Evolutionary conservation across 2,113 vertebrate species (phyloP).

Genomic region (Peromyscus leucopus): DNA sequence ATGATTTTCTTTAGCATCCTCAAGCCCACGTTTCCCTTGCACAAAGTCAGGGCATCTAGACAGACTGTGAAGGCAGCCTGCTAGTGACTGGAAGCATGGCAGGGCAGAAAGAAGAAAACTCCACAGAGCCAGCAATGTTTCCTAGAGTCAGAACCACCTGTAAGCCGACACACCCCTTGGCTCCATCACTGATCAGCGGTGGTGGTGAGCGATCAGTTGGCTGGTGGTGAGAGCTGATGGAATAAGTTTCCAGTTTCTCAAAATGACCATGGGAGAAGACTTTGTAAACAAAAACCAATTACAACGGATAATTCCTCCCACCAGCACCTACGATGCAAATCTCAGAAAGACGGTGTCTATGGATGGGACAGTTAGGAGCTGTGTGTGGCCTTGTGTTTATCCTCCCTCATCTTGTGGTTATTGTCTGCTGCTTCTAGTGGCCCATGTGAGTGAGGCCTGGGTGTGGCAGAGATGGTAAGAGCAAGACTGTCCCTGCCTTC

Average conservation of each 20-base stretch:
- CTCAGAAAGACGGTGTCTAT: not conserved
- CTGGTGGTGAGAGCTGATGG: not conserved
- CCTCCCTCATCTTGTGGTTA: not conserved
- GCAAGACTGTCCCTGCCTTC: accelerated
- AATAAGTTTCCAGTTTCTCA: slow-evolving; percentile 15
- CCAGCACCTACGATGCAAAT: not conserved
- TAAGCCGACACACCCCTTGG: not conserved
- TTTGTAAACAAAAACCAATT: not conserved
- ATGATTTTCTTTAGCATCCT: slow-evolving; percentile 23
- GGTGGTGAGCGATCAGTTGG: no score
- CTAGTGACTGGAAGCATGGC: not conserved
- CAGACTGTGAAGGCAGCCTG: not conserved
- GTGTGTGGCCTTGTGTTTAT: not conserved
- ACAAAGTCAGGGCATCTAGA: not conserved
- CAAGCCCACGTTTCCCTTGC: not conserved
- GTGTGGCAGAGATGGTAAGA: no score
- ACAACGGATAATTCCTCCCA: not conserved
- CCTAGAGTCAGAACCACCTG: not conserved
- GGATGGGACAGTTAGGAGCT: not conserved
- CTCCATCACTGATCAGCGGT: not conserved
- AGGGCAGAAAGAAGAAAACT: not conserved
- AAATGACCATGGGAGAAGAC: not conserved
- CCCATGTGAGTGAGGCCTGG: accelerated
- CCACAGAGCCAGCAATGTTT: not conserved
- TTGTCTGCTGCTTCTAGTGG: accelerated